phyloP scores from a whole-genome alignment of 30 jellyfish, hydroid and myxozoan species.

The Aurelia aurita complex sp. Pacific region DNA sequence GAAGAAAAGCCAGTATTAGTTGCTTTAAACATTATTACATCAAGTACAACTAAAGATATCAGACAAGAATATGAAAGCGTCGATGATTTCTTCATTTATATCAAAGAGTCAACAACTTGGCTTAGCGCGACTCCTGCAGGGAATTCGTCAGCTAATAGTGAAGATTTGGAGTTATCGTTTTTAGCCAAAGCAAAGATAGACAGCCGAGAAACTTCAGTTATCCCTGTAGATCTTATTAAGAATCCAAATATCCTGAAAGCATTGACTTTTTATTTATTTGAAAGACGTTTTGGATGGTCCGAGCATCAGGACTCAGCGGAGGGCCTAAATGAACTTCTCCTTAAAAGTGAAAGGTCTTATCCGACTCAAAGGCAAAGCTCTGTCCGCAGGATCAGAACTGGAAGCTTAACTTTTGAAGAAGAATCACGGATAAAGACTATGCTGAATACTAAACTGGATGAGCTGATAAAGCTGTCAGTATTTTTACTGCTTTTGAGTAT shows the following conservation, averaged over 20 bases:
- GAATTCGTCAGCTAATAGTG: not conserved
- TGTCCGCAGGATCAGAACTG: conserved; percentile 1
- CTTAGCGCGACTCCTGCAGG: not conserved
- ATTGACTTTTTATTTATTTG: conserved; percentile 53
- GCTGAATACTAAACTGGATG: conserved; percentile 49
- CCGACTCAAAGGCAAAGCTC: not conserved
- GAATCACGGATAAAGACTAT: conserved; percentile 35
- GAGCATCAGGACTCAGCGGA: conserved; percentile 19
- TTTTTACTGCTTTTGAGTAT: not conserved
- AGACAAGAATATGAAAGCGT: conserved; percentile 3
- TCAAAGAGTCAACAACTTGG: conserved; percentile 13
- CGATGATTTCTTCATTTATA: not conserved
- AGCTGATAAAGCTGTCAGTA: conserved; percentile 40
- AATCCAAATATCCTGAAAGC: conserved; percentile 1
- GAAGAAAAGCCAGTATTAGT: too few species aligned
- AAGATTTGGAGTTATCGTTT: conserved; percentile 39
- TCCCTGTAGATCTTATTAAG: conserved; percentile 23
- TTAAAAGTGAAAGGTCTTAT: too few species aligned
- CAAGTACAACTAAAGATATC: too few species aligned
- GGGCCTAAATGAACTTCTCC: too few species aligned
- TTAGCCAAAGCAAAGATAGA: conserved; percentile 13
- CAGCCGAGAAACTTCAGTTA: conserved; percentile 8
- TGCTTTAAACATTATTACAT: too few species aligned
- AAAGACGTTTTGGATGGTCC: conserved; percentile 82
- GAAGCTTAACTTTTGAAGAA: conserved; percentile 15